These are phyloP conservation scores for Yponomeuta malinellus DNA, from an alignment of 2,888 invertebrate genomes.

Conservation along the genomic window DNA sequence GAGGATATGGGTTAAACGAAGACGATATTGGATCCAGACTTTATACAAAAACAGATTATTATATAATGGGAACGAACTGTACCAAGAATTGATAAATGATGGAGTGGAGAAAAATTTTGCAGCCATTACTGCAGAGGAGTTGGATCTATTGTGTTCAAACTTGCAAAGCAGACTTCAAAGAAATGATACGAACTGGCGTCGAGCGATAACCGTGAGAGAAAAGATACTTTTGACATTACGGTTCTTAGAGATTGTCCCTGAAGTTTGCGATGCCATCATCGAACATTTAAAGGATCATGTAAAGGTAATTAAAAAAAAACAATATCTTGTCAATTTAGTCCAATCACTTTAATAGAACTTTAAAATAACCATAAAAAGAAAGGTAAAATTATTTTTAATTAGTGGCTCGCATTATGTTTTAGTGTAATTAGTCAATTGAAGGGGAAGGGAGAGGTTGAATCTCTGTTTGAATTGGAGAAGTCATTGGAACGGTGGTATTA, in stretches of 20 bases:
- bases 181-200: constrained; percentile 6
- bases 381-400: too few species aligned
- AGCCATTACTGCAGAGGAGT: background rate
- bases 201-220: constrained; percentile 4
- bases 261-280: constrained; percentile 8
- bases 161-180: background rate
- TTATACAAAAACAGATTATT: too few species aligned
- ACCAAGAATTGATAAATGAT: constrained; percentile 15
- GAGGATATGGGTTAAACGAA: too few species aligned
- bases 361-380: constrained; percentile 11
- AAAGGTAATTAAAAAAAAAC: constrained; percentile 5
- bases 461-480: too few species aligned
- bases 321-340: background rate
- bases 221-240: constrained; percentile 9
- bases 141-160: constrained; percentile 3
- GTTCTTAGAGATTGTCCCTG: constrained; percentile 11
- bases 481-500: too few species aligned
- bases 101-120: constrained; percentile 11
- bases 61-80: constrained; percentile 11
- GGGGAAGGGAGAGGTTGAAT: too few species aligned
- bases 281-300: constrained; percentile 10
- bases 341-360: background rate
- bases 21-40: too few species aligned
- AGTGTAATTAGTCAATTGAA: too few species aligned
- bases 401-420: too few species aligned